phyloP scores from a whole-genome alignment of 2,888 invertebrate species.

The Cyclophora albipunctata region DNA sequence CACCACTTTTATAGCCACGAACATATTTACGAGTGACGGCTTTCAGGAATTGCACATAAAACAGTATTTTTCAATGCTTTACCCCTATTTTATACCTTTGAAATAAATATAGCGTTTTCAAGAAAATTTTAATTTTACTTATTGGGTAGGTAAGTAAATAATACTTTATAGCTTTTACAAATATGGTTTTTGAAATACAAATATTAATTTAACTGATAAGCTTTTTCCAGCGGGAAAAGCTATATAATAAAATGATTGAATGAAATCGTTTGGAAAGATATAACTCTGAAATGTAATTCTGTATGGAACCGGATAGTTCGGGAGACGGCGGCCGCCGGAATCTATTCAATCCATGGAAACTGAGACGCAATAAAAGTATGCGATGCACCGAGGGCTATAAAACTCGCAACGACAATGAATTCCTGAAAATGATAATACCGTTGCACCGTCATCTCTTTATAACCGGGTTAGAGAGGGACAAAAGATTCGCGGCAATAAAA shows the following conservation, averaged over 20 bases:
- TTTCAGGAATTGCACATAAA: conserved; percentile 60
- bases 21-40: conserved; percentile 64
- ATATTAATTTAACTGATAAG: too few relatives aligned
- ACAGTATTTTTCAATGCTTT: conserved; percentile 48
- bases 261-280: not conserved
- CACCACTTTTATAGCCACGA: conserved; percentile 57
- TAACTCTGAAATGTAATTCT: not conserved
- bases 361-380: conserved; percentile 70
- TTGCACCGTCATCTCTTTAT: conserved; percentile 54
- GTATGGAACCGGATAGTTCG: not conserved
- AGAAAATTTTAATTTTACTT: too few relatives aligned
- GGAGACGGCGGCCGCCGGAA: conserved; percentile 20
- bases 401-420: conserved; percentile 71
- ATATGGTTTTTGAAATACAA: too few relatives aligned
- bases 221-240: too few relatives aligned
- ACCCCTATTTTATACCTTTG: conserved; percentile 1
- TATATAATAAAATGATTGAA: not conserved
- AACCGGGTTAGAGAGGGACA: conserved; percentile 55
- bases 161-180: too few relatives aligned
- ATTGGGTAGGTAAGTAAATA: too few relatives aligned
- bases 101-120: too few relatives aligned
- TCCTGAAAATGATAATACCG: conserved; percentile 68
- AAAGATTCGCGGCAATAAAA: conserved; percentile 62
- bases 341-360: conserved; percentile 52
- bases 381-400: conserved; percentile 61